Conservation (phyloP, 2,797 vertebrate genomes). For the Melopsittacus undulatus region DNA sequence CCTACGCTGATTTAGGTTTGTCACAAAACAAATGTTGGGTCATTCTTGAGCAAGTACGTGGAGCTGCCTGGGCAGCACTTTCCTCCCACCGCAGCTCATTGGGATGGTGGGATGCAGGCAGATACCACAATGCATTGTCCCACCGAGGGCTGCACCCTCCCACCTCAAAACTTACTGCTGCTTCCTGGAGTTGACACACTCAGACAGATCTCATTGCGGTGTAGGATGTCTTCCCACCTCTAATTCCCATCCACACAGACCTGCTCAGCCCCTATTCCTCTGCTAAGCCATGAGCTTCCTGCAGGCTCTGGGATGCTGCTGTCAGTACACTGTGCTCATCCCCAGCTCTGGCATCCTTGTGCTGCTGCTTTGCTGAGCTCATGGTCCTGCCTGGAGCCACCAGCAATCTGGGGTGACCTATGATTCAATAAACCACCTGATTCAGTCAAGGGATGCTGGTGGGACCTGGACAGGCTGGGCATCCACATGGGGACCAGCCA, state of each 20-base stretch:
- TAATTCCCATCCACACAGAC: not conserved
- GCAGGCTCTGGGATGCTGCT: rapidly evolving
- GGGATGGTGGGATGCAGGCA: rapidly evolving
- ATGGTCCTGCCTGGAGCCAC: not conserved
- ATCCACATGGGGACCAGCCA: not conserved
- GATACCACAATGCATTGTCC: not conserved
- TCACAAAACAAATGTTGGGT: not conserved
- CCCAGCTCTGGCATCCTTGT: not conserved
- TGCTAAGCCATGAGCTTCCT: rapidly evolving
- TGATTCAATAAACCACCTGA: not conserved
- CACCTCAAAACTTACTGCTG: not conserved
- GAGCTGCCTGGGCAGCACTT: not conserved
- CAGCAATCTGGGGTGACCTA: not conserved
- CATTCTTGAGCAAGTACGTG: not conserved
- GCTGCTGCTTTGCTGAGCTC: rapidly evolving
- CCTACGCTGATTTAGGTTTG: not conserved
- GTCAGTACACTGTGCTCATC: rapidly evolving
- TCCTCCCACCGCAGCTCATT: rapidly evolving
- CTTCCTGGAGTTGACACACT: rapidly evolving
- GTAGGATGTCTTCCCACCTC: not conserved
- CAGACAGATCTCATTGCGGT: not conserved
- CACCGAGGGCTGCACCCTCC: not conserved
- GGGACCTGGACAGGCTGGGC: not conserved
- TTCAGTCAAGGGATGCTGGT: not conserved
- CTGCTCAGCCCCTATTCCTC: not conserved